Evolutionary conservation across 2,113 vertebrate species (phyloP).

Genomic region (Progne subis): DNA sequence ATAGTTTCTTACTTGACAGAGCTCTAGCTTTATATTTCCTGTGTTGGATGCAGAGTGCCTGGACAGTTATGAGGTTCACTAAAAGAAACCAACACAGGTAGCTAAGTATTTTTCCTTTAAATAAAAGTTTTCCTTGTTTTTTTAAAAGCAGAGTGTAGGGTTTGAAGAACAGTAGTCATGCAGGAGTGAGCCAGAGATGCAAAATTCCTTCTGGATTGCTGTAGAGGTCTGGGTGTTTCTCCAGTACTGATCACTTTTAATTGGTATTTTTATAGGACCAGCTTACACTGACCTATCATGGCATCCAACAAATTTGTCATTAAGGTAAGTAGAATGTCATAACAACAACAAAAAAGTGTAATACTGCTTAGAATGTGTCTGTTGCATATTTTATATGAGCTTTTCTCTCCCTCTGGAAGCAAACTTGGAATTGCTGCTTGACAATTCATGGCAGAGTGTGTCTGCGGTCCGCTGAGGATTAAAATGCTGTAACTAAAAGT

Average conservation of each 20-base stretch:
- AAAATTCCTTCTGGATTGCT: background rate
- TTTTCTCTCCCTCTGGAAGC: background rate
- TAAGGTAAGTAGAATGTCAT: constrained; percentile 68
- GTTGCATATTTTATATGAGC: background rate
- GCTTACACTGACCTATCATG: constrained; percentile 48
- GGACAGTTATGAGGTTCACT: background rate
- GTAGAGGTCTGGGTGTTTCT: background rate
- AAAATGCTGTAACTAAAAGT: background rate
- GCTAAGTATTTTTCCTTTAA: background rate
- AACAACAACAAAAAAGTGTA: background rate
- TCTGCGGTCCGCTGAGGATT: background rate
- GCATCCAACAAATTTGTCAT: constrained; percentile 75
- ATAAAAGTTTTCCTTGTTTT: background rate
- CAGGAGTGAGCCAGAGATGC: background rate
- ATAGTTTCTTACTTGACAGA: background rate
- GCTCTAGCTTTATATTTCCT: background rate
- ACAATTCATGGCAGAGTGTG: background rate
- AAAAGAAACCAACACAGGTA: background rate
- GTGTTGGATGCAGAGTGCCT: background rate
- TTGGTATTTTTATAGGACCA: constrained; percentile 40
- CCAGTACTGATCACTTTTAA: background rate
- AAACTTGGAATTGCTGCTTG: background rate
- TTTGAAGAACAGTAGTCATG: background rate
- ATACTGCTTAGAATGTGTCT: background rate
- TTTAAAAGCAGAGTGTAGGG: background rate